phyloP scores from a whole-genome alignment of 2,113 vertebrate genomes.

The Aptenodytes patagonicus region DNA sequence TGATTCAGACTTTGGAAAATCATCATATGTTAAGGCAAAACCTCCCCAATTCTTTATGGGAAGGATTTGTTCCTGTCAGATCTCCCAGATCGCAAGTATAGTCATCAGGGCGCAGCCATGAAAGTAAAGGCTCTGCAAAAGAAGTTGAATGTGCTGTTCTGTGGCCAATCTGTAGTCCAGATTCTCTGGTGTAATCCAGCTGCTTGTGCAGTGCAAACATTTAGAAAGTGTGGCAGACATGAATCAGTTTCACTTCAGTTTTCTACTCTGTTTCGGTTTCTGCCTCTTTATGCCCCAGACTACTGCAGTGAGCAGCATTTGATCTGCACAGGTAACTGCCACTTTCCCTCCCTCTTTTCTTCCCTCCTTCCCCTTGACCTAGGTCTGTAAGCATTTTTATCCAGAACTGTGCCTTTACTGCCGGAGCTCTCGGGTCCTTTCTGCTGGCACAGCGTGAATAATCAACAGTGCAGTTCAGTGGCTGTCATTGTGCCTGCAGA shows the following conservation, averaged over 20 bases:
- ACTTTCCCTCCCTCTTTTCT: neutral
- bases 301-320: neutral
- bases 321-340: neutral
- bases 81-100: neutral
- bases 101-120: neutral
- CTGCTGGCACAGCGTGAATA: slow-evolving; percentile 16
- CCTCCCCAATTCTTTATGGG: neutral
- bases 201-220: neutral
- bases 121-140: neutral
- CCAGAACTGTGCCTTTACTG: neutral
- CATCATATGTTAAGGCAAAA: neutral
- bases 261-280: neutral
- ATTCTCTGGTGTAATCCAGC: neutral
- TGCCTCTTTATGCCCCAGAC: neutral
- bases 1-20: neutral
- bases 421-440: neutral
- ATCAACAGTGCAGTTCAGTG: neutral
- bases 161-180: neutral
- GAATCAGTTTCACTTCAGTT: neutral
- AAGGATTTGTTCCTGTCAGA: neutral
- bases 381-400: neutral
- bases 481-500: slow-evolving; percentile 15
- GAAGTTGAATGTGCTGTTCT: neutral
- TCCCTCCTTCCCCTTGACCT: neutral
- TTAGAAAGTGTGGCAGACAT: neutral